These are phyloP conservation scores for Temnothorax longispinosus DNA, from an alignment of 1,140 invertebrate species.

Conservation along the genomic window DNA sequence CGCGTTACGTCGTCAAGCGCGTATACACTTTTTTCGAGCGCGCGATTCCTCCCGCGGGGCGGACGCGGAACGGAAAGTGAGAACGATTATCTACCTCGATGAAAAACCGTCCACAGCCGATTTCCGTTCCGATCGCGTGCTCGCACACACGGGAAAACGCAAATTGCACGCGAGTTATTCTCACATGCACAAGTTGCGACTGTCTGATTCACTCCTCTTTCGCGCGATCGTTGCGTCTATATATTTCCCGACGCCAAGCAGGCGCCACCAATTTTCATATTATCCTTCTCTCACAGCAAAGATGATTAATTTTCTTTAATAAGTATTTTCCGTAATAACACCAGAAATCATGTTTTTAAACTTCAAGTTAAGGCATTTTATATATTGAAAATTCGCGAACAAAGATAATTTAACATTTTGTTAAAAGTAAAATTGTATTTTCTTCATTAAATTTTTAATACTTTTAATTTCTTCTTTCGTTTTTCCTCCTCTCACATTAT, in stretches of 20 bases:
- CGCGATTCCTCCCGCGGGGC: neutral
- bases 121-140: conserved; percentile 7
- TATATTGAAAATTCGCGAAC: neutral
- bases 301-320: neutral
- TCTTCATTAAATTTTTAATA: neutral
- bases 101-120: conserved; percentile 19
- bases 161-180: conserved; percentile 5
- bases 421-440: conserved; percentile 7
- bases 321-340: neutral
- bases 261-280: conserved; percentile 1
- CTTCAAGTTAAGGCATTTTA: neutral
- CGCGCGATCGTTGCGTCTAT: neutral
- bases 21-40: neutral
- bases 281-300: neutral
- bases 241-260: neutral
- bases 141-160: neutral
- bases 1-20: conserved; percentile 18
- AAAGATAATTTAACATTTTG: neutral
- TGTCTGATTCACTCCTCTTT: neutral
- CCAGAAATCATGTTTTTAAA: neutral
- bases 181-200: neutral
- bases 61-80: conserved; percentile 1
- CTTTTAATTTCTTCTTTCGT: neutral
- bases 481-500: neutral
- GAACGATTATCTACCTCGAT: conserved; percentile 29